Base-by-base conservation (phyloP, 2,888 invertebrate species). In the Dasysyrphus tricinctus region DNA sequence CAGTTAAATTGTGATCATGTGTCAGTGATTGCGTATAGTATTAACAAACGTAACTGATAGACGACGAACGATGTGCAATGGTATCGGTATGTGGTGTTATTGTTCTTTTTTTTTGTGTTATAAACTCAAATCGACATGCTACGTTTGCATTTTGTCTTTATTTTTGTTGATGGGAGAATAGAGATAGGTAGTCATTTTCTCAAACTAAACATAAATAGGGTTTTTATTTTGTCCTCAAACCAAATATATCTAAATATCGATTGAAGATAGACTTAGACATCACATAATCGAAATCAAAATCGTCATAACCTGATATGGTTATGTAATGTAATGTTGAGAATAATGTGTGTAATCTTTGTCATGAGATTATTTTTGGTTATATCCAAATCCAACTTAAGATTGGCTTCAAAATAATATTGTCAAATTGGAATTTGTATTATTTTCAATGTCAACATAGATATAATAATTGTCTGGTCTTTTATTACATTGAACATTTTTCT, bases 41-140 rank as follows among this genome's bases (percentile, higher is more conserved):
- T 63, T 44, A 65, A 78, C 44, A 34, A 63, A 70, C 54, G 34
- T 16, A 54, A 69, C 61, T 61, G 61, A 54, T n/a, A 61, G 42
- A 34, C 8, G 61, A 51, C 24, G n/a, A 47, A 59, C 19, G 59
- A 19, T 29, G 8, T 24, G 32, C 8, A 8, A 4, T 42, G 12
- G 12, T 12, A 39, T 39, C 3, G 2, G 14, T 42, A 7, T 54
- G 29, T 32, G 32, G 14, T 32, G 6, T 6, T 47, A 7, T 6
- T 8, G 6, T 59, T 49, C 37, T 49, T 24, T 39, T 14, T 39
- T 59, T 47, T 44, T 57, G n/a, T n/a, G 16, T 14, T 47, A n/a
- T n/a, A n/a, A n/a, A n/a, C n/a, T 57, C 39, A 12, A 37, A 12
- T 7, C 44, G 44, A 47, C 9, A 47, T 8, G 47, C 16, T 69